These are phyloP conservation scores for Montipora efflorescens DNA, from an alignment of 64 coral and sea anemone species.

Conservation along the genomic window DNA sequence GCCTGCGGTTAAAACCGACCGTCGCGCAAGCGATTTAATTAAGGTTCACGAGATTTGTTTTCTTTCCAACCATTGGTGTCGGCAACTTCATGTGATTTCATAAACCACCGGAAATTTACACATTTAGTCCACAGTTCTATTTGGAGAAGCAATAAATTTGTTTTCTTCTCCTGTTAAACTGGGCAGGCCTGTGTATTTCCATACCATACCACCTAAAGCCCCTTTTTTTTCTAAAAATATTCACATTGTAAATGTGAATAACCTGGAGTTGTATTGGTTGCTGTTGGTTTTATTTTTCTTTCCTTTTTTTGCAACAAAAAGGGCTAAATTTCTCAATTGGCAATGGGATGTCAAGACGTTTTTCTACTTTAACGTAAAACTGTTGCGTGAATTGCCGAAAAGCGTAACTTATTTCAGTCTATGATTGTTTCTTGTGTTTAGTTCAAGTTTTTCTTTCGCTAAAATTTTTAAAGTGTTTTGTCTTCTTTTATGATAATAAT, in stretches of 20 bases:
- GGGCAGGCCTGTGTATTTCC: not conserved
- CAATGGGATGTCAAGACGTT: too few relatives aligned
- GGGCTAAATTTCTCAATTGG: too few relatives aligned
- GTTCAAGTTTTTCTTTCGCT: too few relatives aligned
- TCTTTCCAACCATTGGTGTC: not conserved
- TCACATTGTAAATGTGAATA: slow-evolving; percentile 22
- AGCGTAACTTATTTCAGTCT: too few relatives aligned
- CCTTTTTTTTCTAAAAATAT: not conserved
- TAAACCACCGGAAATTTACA: not conserved
- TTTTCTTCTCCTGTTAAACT: not conserved
- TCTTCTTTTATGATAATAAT: too few relatives aligned
- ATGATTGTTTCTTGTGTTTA: too few relatives aligned
- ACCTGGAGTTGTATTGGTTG: not conserved
- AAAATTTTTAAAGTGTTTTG: too few relatives aligned
- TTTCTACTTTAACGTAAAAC: too few relatives aligned
- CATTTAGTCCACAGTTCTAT: not conserved
- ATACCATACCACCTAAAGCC: not conserved
- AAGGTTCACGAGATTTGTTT: slow-evolving; percentile 23
- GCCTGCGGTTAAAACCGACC: not conserved
- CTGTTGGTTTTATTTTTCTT: too few relatives aligned
- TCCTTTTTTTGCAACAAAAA: too few relatives aligned
- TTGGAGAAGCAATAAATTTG: not conserved
- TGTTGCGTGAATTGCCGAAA: too few relatives aligned
- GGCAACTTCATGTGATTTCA: not conserved
- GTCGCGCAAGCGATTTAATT: not conserved